Base-by-base conservation (phyloP, 2,113 vertebrate species). In the Lynx canadensis region DNA sequence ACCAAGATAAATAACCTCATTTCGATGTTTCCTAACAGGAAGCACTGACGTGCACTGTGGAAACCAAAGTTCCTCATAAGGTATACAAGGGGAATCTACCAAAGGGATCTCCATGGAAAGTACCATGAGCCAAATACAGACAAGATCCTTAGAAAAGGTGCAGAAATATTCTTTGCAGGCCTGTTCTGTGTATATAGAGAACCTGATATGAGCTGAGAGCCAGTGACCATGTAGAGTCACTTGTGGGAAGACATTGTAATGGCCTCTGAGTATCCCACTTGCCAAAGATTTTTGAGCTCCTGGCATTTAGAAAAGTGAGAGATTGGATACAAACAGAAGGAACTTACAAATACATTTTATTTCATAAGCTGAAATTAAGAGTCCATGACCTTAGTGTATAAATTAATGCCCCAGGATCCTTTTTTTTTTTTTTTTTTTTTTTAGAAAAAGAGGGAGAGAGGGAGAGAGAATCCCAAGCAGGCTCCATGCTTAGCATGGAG, bases 291-390 rank as follows among this genome's bases (percentile, higher is more conserved):
- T 95, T 65, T 29, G 45, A 68, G 74, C 57, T 95, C 6, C 23
- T 55, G 18, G 41, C 31, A 94, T 71, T 50, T n/a, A 80, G 25
- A 90, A 68, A 48, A 84, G 19, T 33, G 84, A 94, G 74, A 81
- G 60, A 63, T 10, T 52, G 25, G 71, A 92, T 60, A 65, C 91
- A 91, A 90, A 96, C 45, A 8, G 86, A 93, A 94, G 92, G 36
- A 86, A 65, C 57, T 91, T 69, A 25, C 14, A 19, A 91, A 96
- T 73, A 78, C 45, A 65, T 76, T 93, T 91, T 94, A 87, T 91
- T 94, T 94, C 52, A 95, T 91, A 83, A 91, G 96, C 71, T 71
- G 27, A 82, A 96, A 93, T 68, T 94, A 95, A 76, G 73, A 89
- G 74, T 82, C 95, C 45, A 76, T 76, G 91, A 96, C 50, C 38